A percentile compares a stretch with the other conserved stretches of the same genome.
These are phyloP conservation scores for Clytia hemisphaerica DNA, from an alignment of 30 jellyfish, hydroid and myxozoan genomes.

Conservation along the genomic window DNA sequence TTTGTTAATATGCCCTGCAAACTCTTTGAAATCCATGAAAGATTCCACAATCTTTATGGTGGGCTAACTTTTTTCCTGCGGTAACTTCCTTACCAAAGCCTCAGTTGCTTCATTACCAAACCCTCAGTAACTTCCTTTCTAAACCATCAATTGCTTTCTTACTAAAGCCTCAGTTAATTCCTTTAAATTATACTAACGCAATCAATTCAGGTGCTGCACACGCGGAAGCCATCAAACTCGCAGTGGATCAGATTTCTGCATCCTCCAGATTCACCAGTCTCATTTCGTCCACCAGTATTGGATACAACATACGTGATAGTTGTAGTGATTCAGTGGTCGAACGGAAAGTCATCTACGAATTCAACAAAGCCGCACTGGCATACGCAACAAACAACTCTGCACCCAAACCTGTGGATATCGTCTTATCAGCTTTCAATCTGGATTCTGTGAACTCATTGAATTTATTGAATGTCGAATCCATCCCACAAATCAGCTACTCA, in stretches of 20 bases:
- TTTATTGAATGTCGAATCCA: conserved; percentile 30
- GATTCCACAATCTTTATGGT: too few relatives aligned
- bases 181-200: too few relatives aligned
- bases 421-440: conserved; percentile 39
- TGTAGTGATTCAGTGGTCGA: conserved; percentile 43
- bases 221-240: conserved; percentile 22
- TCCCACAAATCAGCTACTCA: conserved; percentile 75
- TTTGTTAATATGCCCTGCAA: too few relatives aligned
- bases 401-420: conserved; percentile 56
- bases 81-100: too few relatives aligned
- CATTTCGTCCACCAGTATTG: conserved; percentile 30
- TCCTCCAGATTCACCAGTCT: background rate
- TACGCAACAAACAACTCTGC: conserved; percentile 2
- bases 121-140: too few relatives aligned
- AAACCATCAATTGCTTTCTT: too few relatives aligned
- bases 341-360: conserved; percentile 45
- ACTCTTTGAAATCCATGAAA: too few relatives aligned
- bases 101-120: too few relatives aligned
- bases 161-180: too few relatives aligned
- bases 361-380: conserved; percentile 45
- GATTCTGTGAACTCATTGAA: conserved; percentile 26
- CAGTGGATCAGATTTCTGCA: background rate
- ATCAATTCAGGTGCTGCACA: conserved; percentile 24
- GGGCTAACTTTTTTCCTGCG: too few relatives aligned
- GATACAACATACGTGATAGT: conserved; percentile 69